phyloP scores from a whole-genome alignment of 2,797 vertebrate species.

The Centropyge bicolor region DNA sequence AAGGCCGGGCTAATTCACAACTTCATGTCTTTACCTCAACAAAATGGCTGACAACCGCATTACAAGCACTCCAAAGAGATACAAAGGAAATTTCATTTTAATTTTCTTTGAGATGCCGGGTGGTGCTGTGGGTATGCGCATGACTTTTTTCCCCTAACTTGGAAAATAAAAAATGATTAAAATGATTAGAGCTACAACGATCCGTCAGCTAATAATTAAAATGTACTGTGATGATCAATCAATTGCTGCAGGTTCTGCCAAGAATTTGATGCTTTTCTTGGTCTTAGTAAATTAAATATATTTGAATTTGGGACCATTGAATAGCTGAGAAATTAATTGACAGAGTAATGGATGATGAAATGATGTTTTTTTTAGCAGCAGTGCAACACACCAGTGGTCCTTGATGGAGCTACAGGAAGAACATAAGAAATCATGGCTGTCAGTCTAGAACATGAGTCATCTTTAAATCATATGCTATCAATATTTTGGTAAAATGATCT shows the following conservation, averaged over 20 bases:
- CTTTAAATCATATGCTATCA: conserved; percentile 13
- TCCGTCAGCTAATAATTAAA: neutral
- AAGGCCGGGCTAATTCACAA: conserved; percentile 70
- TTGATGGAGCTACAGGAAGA: neutral
- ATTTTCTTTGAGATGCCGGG: neutral
- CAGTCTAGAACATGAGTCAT: conserved; percentile 9
- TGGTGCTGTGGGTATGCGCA: neutral
- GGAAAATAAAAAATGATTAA: neutral
- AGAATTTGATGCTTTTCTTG: neutral
- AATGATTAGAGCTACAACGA: neutral
- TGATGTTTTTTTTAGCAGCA: neutral
- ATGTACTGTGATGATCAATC: neutral
- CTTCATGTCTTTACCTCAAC: conserved; percentile 66
- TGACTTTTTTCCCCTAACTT: neutral
- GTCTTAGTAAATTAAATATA: neutral
- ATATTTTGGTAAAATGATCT: neutral
- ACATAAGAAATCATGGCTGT: neutral
- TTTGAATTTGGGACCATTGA: neutral
- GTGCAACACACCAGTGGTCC: neutral
- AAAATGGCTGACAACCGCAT: conserved; percentile 62
- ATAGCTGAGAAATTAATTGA: neutral
- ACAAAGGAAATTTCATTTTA: neutral
- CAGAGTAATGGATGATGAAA: neutral
- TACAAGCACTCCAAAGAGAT: conserved; percentile 16
- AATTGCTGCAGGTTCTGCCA: neutral